Percentiles rank a stretch among this genome's conserved stretches.
phyloP scores from a whole-genome alignment of 2,797 vertebrate species.

The Hydrocynus forskahlii region DNA sequence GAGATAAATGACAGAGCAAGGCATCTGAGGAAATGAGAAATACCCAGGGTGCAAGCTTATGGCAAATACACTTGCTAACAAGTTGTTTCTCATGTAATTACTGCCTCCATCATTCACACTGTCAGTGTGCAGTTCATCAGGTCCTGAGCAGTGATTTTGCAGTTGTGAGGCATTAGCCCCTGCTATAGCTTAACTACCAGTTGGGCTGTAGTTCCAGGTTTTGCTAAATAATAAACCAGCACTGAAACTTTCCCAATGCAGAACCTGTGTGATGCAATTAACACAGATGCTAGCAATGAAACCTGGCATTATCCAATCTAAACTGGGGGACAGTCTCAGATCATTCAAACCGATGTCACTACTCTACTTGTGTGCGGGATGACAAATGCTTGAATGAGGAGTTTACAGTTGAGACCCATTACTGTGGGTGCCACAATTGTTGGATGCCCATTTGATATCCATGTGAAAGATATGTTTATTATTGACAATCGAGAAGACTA shows the following conservation, averaged over 20 bases:
- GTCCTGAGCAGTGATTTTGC: background rate
- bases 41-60: background rate
- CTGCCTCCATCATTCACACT: background rate
- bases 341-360: background rate
- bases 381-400: background rate
- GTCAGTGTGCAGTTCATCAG: background rate
- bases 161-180: slow-evolving; percentile 6
- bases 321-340: background rate
- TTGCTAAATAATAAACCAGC: background rate
- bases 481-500: background rate
- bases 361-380: background rate
- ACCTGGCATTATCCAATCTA: background rate
- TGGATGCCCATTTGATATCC: background rate
- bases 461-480: background rate
- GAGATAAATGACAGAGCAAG: background rate
- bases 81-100: slow-evolving; percentile 3
- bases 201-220: background rate
- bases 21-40: slow-evolving; percentile 4
- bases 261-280: background rate
- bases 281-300: background rate
- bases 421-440: slow-evolving; percentile 4
- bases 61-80: background rate
- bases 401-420: background rate
- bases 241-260: background rate
- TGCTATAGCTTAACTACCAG: slow-evolving; percentile 1